Percentiles rank a stretch among this genome's conserved stretches.
Evolutionary conservation across 1,140 invertebrate species (phyloP).

Genomic region (Acromyrmex heyeri): DNA sequence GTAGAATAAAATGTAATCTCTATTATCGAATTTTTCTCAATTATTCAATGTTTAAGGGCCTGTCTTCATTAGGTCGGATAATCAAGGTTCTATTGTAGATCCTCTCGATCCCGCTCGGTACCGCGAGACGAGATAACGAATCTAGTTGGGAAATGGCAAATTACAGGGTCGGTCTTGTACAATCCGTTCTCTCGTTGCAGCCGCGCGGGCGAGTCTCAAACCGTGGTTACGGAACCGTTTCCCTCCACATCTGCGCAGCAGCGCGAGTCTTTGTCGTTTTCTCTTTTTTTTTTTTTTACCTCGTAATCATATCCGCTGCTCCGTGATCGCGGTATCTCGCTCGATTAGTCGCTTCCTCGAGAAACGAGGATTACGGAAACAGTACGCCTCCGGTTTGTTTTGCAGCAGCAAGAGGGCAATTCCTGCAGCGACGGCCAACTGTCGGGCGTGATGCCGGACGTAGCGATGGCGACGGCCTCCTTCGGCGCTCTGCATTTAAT

Average conservation of each 20-base stretch:
- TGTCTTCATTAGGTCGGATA: too few relatives aligned
- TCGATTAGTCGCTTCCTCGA: background rate
- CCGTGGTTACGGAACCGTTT: background rate
- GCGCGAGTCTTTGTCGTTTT: background rate
- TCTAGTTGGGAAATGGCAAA: background rate
- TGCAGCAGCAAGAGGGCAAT: conserved; percentile 87
- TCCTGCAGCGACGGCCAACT: conserved; percentile 90
- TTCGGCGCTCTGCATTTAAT: conserved; percentile 91
- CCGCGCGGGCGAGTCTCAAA: background rate
- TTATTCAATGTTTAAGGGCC: too few relatives aligned
- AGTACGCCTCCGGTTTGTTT: conserved; percentile 8
- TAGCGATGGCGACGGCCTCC: conserved; percentile 94
- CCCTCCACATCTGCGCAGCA: too few relatives aligned
- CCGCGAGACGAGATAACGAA: background rate
- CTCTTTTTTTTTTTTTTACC: background rate
- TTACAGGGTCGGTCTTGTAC: background rate
- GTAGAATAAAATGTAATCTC: too few relatives aligned
- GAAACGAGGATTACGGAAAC: conserved; percentile 26
- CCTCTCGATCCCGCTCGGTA: background rate
- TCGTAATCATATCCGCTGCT: background rate
- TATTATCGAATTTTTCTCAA: too few relatives aligned
- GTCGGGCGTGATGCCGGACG: conserved; percentile 95
- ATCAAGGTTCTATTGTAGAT: too few relatives aligned
- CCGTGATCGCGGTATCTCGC: background rate
- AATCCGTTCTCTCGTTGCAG: background rate